Evolutionary conservation across 2,797 vertebrate genomes (phyloP).

Genomic region (Anas capensis): DNA sequence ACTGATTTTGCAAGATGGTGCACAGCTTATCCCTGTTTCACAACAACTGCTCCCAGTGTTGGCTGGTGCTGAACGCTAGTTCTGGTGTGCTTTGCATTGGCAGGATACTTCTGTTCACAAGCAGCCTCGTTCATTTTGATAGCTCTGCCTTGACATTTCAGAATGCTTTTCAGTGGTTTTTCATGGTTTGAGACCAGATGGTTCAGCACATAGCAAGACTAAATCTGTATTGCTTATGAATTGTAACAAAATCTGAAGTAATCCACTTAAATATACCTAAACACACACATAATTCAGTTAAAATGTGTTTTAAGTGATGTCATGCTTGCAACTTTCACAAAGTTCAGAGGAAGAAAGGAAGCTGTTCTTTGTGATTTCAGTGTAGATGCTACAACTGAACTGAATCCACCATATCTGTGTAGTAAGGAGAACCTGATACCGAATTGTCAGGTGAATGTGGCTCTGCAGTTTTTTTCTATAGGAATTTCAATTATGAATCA

Average conservation of each 20-base stretch:
- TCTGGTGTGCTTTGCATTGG: background rate
- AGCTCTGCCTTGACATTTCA: background rate
- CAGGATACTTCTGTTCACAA: background rate
- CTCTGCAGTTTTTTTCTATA: background rate
- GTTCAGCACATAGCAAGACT: background rate
- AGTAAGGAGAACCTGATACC: background rate
- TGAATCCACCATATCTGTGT: background rate
- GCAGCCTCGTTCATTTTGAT: background rate
- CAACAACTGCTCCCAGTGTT: background rate
- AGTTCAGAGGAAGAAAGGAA: background rate
- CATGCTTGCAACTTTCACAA: background rate
- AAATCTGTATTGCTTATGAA: background rate
- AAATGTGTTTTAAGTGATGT: background rate
- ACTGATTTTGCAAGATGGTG: background rate
- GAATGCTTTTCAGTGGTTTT: background rate
- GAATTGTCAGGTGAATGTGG: background rate
- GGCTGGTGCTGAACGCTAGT: rapidly evolving
- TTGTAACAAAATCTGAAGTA: background rate
- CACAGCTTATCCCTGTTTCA: background rate
- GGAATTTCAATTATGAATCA: background rate
- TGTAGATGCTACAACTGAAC: background rate
- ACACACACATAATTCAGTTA: background rate
- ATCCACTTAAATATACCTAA: background rate
- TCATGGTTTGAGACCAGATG: background rate
- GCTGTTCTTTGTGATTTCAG: background rate